Base-by-base conservation (phyloP, 1,140 invertebrate genomes). In the Metaphire vulgaris region DNA sequence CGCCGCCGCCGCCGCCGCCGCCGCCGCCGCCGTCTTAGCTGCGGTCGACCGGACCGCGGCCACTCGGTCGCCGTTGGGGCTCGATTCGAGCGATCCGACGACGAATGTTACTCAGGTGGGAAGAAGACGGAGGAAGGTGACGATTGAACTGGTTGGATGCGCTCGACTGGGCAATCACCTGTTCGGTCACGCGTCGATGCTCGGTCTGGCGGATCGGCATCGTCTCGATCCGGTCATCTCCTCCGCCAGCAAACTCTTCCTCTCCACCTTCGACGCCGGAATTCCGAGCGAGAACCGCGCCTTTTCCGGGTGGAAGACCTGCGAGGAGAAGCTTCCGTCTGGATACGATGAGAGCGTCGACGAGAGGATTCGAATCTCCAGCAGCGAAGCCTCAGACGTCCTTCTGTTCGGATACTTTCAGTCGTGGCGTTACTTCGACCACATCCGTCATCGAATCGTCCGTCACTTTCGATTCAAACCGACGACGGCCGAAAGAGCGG, bases 351-450 rank as follows among this genome's bases (percentile, higher is more conserved):
- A 56, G 21, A 56, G 41, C 21, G 6, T 56, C 21, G 21, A 56
- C 41, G 71, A 26, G 1, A 72, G n/a, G 21, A 32, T 33, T 72
- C n/a, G 33, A 28, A 31, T n/a, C 41, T 1, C 15, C 12, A 31
- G 67, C 26, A n/a, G 28, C 30, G 28, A 74, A 26, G 33, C 41
- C 33, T n/a, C n/a, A n/a, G n/a, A n/a, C n/a, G n/a, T n/a, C n/a
- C 21, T 74, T 66, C 73, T 74, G 14, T 32, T 34, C 21, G 41
- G 73, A 74, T 74, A 56, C 30, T 74, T 74, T 41, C 73, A 74
- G 41, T 74, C 73, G 21, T 74, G 73, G 73, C 33, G 56, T n/a
- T 74, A 74, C n/a, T 74, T 74, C 65, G 30, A 33, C n/a, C 26
- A 29, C 26, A 41, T 66, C 26, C 12, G 56, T 29, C 1, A 21